Percentiles rank a stretch among this genome's conserved stretches.
Conservation (phyloP, 2,113 vertebrate species). For the Melanocharis versteri region DNA sequence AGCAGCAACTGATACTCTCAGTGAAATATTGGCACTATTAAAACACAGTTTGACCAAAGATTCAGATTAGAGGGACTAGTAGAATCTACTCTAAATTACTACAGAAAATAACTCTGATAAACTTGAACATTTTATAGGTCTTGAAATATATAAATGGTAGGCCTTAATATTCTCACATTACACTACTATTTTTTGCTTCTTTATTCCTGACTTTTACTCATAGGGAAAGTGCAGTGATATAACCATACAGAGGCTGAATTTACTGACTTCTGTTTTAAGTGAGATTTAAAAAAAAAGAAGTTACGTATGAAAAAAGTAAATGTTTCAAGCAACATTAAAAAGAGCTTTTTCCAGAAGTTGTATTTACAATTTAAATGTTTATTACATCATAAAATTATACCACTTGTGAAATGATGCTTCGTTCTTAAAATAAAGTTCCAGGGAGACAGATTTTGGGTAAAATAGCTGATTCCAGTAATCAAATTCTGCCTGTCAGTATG, state of each 20-base stretch:
- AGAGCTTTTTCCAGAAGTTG: not conserved
- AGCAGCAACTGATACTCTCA: not conserved
- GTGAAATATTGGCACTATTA: not conserved
- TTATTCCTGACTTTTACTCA: not conserved
- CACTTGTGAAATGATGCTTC: not conserved
- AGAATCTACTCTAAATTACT: not conserved
- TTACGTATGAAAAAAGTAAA: not conserved
- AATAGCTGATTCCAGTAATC: not conserved
- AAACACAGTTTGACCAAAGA: not conserved
- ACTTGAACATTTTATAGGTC: not conserved
- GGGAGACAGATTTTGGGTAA: not conserved
- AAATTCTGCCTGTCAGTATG: not conserved
- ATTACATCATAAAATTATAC: not conserved
- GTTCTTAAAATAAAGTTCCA: conserved; percentile 21
- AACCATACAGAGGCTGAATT: not conserved
- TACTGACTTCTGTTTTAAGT: not conserved
- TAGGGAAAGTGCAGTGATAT: not conserved
- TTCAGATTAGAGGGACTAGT: not conserved
- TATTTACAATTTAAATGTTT: not conserved
- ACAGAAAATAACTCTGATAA: not conserved
- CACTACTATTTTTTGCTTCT: not conserved
- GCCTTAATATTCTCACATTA: not conserved
- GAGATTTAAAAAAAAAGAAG: not conserved
- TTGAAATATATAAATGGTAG: not conserved
- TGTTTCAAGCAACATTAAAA: not conserved